Percentiles rank a stretch among this genome's conserved stretches.
Conservation (phyloP, 2,113 vertebrate species). For the Lethenteron camtschaticum region DNA sequence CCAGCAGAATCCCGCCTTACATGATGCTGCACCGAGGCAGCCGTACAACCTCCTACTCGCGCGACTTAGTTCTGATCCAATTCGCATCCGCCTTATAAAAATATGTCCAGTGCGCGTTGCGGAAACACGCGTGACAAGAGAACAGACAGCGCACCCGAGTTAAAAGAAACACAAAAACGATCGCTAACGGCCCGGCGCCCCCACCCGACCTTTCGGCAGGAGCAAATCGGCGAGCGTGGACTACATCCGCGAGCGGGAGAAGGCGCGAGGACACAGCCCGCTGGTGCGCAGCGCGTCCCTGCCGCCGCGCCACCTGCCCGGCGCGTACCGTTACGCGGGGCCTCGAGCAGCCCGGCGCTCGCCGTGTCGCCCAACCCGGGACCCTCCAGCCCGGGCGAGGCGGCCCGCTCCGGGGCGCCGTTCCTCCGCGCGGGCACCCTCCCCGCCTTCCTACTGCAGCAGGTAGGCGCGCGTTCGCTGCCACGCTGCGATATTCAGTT, state of each 20-base stretch:
- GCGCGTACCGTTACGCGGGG: background rate
- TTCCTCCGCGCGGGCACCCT: background rate
- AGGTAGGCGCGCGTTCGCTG: background rate
- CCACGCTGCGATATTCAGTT: too few species aligned
- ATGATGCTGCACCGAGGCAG: too few species aligned
- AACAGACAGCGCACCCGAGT: too few species aligned
- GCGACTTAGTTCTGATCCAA: too few species aligned
- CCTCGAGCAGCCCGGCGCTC: background rate
- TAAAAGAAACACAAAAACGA: too few species aligned
- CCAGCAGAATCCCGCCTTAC: too few species aligned
- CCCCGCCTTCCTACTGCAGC: background rate
- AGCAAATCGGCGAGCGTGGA: conserved; percentile 4
- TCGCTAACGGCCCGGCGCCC: too few species aligned
- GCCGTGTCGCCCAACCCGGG: background rate
- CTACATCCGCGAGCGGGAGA: background rate
- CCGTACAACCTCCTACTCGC: too few species aligned
- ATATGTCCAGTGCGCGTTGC: too few species aligned
- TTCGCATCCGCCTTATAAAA: too few species aligned
- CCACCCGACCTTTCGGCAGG: background rate
- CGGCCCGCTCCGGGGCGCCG: background rate
- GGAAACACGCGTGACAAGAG: too few species aligned
- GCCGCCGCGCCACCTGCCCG: background rate
- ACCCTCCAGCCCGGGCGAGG: background rate
- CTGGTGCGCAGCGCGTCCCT: conserved; percentile 3
- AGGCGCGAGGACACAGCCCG: background rate